Conservation (phyloP, 2,888 invertebrate species). For the Emmelina monodactyla region DNA sequence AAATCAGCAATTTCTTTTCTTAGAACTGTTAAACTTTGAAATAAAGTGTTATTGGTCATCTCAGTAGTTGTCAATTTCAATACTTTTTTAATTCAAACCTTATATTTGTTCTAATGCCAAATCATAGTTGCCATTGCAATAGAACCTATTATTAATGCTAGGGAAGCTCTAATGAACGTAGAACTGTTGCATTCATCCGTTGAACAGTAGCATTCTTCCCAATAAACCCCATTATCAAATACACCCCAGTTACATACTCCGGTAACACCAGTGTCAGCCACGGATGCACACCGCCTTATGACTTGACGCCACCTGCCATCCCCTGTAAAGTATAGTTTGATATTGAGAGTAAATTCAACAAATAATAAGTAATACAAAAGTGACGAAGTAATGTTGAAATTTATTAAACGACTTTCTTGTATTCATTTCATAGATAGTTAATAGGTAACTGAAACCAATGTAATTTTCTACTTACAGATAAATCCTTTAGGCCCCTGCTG, state of each 20-base stretch:
- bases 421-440: no score
- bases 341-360: no score
- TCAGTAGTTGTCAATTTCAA: no score
- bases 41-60: no score
- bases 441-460: no score
- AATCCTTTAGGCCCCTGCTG: slow-evolving; percentile 94
- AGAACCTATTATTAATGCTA: slow-evolving; percentile 21
- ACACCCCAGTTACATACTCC: slow-evolving; percentile 98
- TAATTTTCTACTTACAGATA: slow-evolving; percentile 90
- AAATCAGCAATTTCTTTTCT: no score
- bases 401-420: no score
- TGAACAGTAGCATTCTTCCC: slow-evolving; percentile 97
- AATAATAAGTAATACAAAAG: no score
- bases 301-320: slow-evolving; percentile 95
- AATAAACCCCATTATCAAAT: slow-evolving; percentile 92
- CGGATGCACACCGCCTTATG: slow-evolving; percentile 87
- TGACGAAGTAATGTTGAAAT: no score
- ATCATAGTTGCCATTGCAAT: slow-evolving; percentile 5
- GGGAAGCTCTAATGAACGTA: slow-evolving; percentile 23
- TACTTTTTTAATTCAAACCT: no score
- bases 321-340: slow-evolving; percentile 67
- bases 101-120: no score
- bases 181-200: slow-evolving; percentile 84
- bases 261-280: slow-evolving; percentile 89
- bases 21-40: no score